A percentile compares a stretch with the other conserved stretches of the same genome.
Conservation (phyloP, 2,888 invertebrate species). For the Nycteola revayana region DNA sequence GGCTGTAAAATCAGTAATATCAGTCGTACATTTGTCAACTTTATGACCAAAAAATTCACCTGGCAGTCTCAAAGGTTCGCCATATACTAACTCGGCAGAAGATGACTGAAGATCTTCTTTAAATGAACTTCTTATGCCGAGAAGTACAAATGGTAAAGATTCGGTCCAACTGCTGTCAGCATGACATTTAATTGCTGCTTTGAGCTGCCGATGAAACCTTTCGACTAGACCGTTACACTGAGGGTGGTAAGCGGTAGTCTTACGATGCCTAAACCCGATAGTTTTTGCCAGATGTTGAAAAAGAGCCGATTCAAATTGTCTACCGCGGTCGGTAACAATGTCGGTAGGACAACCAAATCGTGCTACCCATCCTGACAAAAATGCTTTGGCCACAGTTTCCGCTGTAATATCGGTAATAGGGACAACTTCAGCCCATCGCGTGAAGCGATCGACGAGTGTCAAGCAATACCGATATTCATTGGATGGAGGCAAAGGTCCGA, state of each 20-base stretch:
- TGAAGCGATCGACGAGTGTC: conserved; percentile 5
- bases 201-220: conserved; percentile 18
- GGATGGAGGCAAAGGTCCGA: conserved; percentile 1
- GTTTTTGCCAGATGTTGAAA: conserved; percentile 15
- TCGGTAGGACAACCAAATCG: conserved; percentile 3
- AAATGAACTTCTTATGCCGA: conserved; percentile 24
- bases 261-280: conserved; percentile 18
- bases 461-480: conserved; percentile 5
- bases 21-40: not conserved
- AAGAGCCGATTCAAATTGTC: conserved; percentile 18
- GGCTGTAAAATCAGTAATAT: conserved; percentile 19
- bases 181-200: conserved; percentile 1
- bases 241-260: conserved; percentile 34
- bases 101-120: conserved; percentile 32
- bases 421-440: conserved; percentile 1
- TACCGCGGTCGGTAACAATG: conserved; percentile 5
- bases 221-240: conserved; percentile 23
- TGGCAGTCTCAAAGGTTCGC: conserved; percentile 31
- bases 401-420: not conserved
- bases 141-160: conserved; percentile 13
- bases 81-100: conserved; percentile 33
- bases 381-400: not conserved
- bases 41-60: conserved; percentile 29
- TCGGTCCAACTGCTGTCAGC: not conserved
- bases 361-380: not conserved